Base-by-base conservation (phyloP, 2,888 invertebrate species). In the Andrena hattorfiana region DNA sequence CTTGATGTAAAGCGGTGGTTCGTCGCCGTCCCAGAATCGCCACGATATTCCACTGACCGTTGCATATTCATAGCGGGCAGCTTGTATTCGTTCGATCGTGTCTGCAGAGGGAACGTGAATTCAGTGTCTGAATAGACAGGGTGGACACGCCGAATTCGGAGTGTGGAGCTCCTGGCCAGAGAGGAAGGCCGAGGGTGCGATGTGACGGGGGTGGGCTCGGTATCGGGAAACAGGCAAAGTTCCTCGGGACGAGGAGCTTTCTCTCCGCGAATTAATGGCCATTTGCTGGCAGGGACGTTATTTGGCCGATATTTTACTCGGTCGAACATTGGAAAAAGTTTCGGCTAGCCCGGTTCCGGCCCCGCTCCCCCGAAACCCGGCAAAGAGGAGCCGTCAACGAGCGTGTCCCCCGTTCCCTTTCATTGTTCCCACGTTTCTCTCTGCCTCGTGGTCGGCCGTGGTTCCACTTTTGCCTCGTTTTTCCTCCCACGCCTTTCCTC, bases 261-360 rank as follows among this genome's bases (percentile, higher is more conserved):
- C 70, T 69, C 60, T 32, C 62, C 20, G 28, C 68, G 83, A 89
- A 87, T 87, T 87, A 88, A 89, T 87, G 86, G 83, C 85, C 79
- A 80, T 89, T 87, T 73, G 74, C 63, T 75, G 80, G 72, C 68
- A 60, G 82, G 74, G 72, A 85, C 80, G 81, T 88, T 77, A 88
- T 87, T 90, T 87, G 83, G 70, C 67, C 81, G 85, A 84, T 87
- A 85, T 89, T 89, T 87, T 85, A 89, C 75, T 83, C 60, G 64
- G 13, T 48, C 49, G 67, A 62, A 70, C 83, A 89, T 87, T 67
- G 85, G 85, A 85, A 89, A 89, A 87, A 89, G 81, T 88, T 89
- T 73, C 75, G 81, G 77, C 10, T 66, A 60, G n/a, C 23, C 51
- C 16, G 56, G 62, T 82, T 66, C n/a, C 59, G 35, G 23, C 28